Conservation (phyloP, 2,113 vertebrate genomes). For the Xiphorhynchus elegans region DNA sequence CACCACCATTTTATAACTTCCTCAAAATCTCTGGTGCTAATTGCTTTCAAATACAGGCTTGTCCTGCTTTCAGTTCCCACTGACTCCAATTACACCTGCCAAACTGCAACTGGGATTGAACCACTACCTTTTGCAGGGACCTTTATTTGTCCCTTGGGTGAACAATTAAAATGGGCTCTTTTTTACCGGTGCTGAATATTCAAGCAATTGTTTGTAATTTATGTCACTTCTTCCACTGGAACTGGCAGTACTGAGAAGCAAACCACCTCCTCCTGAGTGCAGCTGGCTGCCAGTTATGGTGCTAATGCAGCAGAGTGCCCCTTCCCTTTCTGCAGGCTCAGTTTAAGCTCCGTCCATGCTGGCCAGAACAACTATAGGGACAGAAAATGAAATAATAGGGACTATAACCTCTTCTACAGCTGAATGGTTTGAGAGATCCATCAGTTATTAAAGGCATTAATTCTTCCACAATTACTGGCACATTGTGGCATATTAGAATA, state of each 20-base stretch:
- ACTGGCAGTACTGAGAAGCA: neutral
- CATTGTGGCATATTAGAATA: neutral
- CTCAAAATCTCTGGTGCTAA: neutral
- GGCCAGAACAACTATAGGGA: neutral
- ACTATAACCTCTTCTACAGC: slow-evolving; percentile 17
- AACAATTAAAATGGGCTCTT: neutral
- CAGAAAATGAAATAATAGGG: slow-evolving; percentile 40
- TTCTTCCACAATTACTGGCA: slow-evolving; percentile 29
- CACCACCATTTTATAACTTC: neutral
- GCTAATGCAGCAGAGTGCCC: neutral
- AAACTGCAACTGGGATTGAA: neutral
- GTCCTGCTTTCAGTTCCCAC: neutral
- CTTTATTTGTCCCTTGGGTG: neutral
- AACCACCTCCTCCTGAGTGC: neutral
- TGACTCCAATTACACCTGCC: neutral
- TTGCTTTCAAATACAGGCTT: neutral
- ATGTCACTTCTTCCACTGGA: neutral
- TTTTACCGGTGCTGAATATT: neutral
- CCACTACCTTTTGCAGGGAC: neutral
- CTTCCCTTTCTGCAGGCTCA: neutral
- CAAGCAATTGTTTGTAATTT: neutral
- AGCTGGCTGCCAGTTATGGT: neutral
- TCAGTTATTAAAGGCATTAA: slow-evolving; percentile 51
- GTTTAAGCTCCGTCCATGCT: neutral
- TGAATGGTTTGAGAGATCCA: slow-evolving; percentile 23